These are phyloP conservation scores for Chaetura pelagica DNA, from an alignment of 2,113 vertebrate species.

Conservation along the genomic window DNA sequence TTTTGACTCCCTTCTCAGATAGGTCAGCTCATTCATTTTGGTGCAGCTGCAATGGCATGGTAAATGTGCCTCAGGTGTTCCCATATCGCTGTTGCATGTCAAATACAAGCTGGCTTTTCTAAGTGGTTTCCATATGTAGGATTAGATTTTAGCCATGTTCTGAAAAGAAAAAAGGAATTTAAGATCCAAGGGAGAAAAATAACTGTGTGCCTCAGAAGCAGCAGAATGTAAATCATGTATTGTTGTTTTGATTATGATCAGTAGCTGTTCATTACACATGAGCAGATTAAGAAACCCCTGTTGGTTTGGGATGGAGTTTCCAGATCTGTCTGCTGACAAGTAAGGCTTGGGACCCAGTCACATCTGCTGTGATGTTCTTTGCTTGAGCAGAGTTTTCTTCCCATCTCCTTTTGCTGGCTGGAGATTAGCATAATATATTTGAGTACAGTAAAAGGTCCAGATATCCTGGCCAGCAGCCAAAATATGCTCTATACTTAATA, in stretches of 20 bases:
- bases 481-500: not conserved
- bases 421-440: constrained; percentile 12
- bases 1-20: not conserved
- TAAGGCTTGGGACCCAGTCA: not conserved
- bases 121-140: not conserved
- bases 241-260: not conserved
- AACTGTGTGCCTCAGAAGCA: not conserved
- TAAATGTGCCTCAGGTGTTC: constrained; percentile 29
- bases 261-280: not conserved
- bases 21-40: constrained; percentile 50
- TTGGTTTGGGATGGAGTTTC: not conserved
- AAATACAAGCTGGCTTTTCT: not conserved
- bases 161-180: not conserved
- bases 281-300: not conserved
- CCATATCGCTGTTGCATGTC: not conserved
- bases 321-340: not conserved
- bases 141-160: not conserved
- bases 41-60: not conserved
- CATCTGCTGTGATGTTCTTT: not conserved
- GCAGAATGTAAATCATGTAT: not conserved
- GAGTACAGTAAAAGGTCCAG: constrained; percentile 2
- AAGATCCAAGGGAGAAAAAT: not conserved
- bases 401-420: not conserved
- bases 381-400: not conserved
- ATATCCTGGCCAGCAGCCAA: not conserved